These are phyloP conservation scores for Cervus canadensis DNA, from an alignment of 2,113 vertebrate species.

Conservation along the genomic window DNA sequence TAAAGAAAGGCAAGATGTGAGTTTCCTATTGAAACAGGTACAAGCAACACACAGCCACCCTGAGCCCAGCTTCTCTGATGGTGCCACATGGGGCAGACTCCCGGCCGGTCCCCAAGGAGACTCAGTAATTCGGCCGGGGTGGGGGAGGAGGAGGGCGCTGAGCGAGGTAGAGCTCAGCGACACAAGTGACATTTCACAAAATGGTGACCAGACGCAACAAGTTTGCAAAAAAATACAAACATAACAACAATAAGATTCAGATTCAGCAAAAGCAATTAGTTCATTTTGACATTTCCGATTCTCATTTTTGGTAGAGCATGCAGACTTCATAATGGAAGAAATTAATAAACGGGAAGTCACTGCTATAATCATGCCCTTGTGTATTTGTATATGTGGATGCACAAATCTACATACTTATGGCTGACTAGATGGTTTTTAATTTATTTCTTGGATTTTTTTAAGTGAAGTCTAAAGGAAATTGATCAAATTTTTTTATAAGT, in stretches of 20 bases:
- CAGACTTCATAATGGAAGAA: background rate
- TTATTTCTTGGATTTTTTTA: background rate
- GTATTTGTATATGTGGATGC: too few species aligned
- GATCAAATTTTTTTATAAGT: background rate
- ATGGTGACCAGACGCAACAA: background rate
- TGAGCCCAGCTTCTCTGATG: rapidly evolving
- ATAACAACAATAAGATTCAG: rapidly evolving
- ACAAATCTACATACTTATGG: background rate
- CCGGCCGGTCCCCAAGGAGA: background rate
- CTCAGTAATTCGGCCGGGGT: background rate
- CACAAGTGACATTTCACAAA: rapidly evolving
- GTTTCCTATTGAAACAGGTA: background rate
- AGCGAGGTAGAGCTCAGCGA: rapidly evolving
- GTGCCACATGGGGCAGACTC: background rate
- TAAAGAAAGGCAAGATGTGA: background rate
- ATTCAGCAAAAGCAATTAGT: background rate
- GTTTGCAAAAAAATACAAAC: background rate
- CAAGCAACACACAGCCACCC: rapidly evolving
- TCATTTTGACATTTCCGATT: background rate
- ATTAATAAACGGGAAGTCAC: too few species aligned
- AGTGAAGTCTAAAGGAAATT: background rate
- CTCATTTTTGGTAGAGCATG: background rate
- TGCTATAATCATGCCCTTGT: background rate
- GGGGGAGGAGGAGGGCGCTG: rapidly evolving
- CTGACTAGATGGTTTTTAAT: too few species aligned